phyloP scores from a whole-genome alignment of 1,140 invertebrate species.

The Battus philenor region DNA sequence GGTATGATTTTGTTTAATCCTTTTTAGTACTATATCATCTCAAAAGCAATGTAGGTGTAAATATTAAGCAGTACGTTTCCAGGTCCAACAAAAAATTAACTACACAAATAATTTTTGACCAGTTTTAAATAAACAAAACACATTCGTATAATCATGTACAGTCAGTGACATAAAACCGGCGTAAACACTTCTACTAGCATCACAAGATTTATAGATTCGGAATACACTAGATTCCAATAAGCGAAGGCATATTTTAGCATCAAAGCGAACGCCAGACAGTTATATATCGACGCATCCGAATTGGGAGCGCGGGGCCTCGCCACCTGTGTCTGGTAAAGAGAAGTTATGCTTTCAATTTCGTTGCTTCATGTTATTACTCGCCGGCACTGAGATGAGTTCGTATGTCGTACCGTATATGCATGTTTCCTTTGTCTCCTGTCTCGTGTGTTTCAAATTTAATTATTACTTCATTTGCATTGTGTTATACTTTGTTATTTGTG shows the following conservation, averaged over 20 bases:
- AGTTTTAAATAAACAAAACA: too few relatives aligned
- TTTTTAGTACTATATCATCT: too few relatives aligned
- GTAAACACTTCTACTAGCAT: background rate
- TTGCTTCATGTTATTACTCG: constrained; percentile 19
- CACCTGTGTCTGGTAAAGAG: constrained; percentile 38
- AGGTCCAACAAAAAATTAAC: too few relatives aligned
- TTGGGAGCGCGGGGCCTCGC: constrained; percentile 23
- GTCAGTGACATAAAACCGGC: too few relatives aligned
- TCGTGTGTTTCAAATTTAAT: constrained; percentile 8
- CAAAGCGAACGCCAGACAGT: constrained; percentile 18
- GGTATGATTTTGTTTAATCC: too few relatives aligned
- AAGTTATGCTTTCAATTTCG: constrained; percentile 53
- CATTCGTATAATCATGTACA: too few relatives aligned
- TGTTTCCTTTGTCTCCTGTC: constrained; percentile 8
- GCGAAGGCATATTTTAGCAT: constrained; percentile 21
- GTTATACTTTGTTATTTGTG: too few relatives aligned
- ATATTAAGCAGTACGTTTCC: too few relatives aligned
- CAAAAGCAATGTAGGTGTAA: too few relatives aligned
- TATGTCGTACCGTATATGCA: constrained; percentile 2
- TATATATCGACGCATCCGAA: constrained; percentile 22
- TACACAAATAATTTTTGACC: too few relatives aligned
- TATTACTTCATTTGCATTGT: constrained; percentile 13
- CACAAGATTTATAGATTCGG: constrained; percentile 13
- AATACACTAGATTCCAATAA: constrained; percentile 24
- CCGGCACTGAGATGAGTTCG: constrained; percentile 2